phyloP scores from a whole-genome alignment of 2,113 vertebrate species.

The Catagonus wagneri region DNA sequence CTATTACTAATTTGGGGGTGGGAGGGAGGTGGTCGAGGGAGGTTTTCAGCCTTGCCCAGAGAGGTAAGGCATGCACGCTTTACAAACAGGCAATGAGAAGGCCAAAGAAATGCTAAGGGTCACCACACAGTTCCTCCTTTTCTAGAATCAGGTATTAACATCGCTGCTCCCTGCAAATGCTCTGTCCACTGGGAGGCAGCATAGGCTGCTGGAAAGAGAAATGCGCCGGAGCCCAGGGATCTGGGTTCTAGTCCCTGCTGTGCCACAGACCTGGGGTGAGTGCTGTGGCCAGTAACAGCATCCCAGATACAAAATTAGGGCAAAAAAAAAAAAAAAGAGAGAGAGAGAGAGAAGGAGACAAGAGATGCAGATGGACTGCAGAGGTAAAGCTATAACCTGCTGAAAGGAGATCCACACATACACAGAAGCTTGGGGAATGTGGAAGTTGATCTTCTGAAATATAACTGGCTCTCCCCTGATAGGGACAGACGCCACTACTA shows the following conservation, averaged over 20 bases:
- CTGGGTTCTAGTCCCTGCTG: slow-evolving; percentile 58
- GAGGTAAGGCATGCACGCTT: background rate
- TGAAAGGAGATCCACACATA: background rate
- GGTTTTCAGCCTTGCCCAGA: background rate
- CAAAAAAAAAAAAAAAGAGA: background rate
- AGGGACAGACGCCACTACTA: background rate
- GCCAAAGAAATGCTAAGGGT: background rate
- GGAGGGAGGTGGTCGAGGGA: no score
- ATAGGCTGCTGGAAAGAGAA: slow-evolving; percentile 35
- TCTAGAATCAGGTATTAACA: background rate
- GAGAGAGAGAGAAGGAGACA: background rate
- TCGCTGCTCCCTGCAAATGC: background rate
- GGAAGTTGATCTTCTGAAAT: background rate
- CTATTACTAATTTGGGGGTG: rapidly evolving
- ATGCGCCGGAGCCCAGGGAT: background rate
- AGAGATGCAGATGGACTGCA: background rate
- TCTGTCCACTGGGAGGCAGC: slow-evolving; percentile 80
- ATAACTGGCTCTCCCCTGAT: rapidly evolving
- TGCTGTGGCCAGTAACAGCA: background rate
- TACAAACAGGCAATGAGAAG: background rate
- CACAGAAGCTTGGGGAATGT: background rate
- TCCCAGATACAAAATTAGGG: background rate
- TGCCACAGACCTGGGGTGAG: no score
- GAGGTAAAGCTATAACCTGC: background rate
- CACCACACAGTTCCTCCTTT: background rate